Conservation (phyloP, 35 echinoderm and acorn worm species). For the Heliocidaris tuberculata region DNA sequence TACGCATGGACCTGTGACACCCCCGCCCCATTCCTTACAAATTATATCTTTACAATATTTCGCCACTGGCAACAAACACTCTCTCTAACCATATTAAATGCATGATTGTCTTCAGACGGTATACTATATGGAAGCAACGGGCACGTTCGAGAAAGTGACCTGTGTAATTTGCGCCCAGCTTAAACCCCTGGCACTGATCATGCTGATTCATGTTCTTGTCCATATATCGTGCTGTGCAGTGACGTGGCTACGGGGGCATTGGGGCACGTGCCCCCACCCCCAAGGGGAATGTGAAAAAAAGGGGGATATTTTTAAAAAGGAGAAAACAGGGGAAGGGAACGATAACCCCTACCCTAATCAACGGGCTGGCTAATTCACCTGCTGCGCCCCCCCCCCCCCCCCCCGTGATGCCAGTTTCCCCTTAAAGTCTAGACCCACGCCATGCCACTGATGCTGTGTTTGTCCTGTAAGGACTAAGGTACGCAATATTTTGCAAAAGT, state of each 20-base stretch:
- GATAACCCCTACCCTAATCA: too few species aligned
- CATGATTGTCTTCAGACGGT: background rate
- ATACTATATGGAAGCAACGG: background rate
- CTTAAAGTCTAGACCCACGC: too few species aligned
- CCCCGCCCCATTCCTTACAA: background rate
- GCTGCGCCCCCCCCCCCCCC: too few species aligned
- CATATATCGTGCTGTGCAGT: background rate
- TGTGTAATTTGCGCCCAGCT: background rate
- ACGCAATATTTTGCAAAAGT: too few species aligned
- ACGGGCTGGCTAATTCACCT: too few species aligned
- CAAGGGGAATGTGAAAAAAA: too few species aligned
- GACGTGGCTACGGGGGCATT: too few species aligned
- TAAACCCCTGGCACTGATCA: background rate
- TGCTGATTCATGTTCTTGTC: background rate
- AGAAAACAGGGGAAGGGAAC: too few species aligned
- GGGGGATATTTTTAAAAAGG: too few species aligned
- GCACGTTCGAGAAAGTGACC: background rate
- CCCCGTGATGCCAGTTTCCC: too few species aligned
- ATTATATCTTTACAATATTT: background rate
- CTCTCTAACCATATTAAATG: background rate
- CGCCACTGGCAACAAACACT: background rate
- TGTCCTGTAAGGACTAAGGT: too few species aligned
- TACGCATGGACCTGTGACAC: background rate
- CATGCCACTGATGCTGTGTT: too few species aligned
- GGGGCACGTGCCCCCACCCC: background rate